Evolutionary conservation across 2,113 vertebrate genomes (phyloP).

Genomic region (Hyperoodon ampullatus): DNA sequence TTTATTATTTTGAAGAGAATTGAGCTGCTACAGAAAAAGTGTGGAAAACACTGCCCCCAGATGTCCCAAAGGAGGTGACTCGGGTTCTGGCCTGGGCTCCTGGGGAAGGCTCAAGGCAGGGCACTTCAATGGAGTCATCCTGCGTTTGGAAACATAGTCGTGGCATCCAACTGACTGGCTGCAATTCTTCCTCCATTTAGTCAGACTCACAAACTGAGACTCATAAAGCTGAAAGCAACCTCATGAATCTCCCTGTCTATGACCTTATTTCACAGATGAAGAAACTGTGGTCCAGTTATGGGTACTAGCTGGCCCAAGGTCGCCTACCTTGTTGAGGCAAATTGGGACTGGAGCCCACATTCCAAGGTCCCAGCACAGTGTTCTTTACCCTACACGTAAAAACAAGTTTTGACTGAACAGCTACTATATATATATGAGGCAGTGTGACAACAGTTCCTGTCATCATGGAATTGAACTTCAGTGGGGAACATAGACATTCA

Average conservation of each 20-base stretch:
- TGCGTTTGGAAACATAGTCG: slow-evolving; percentile 40
- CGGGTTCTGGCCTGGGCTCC: slow-evolving; percentile 15
- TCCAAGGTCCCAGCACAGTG: background rate
- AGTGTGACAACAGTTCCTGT: background rate
- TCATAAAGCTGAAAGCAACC: slow-evolving; percentile 35
- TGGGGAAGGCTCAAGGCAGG: slow-evolving; percentile 42
- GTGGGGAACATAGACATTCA: background rate
- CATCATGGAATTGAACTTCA: background rate
- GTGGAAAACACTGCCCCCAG: slow-evolving; percentile 46
- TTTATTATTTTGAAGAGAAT: slow-evolving; percentile 51
- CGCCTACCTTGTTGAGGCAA: background rate
- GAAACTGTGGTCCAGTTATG: slow-evolving; percentile 4
- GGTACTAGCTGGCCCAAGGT: slow-evolving; percentile 6
- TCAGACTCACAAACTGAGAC: slow-evolving; percentile 57
- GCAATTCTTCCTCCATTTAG: slow-evolving; percentile 53
- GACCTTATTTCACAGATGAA: slow-evolving; percentile 37
- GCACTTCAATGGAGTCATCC: slow-evolving; percentile 33
- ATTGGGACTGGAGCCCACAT: background rate
- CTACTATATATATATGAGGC: background rate
- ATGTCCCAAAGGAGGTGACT: slow-evolving; percentile 60
- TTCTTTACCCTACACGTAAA: background rate
- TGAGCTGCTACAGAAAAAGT: background rate
- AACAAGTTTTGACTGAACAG: background rate
- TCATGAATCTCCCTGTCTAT: slow-evolving; percentile 29
- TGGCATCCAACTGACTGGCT: slow-evolving; percentile 44